Conservation (phyloP, 1,140 invertebrate genomes). For the Probaryconus sp. region DNA sequence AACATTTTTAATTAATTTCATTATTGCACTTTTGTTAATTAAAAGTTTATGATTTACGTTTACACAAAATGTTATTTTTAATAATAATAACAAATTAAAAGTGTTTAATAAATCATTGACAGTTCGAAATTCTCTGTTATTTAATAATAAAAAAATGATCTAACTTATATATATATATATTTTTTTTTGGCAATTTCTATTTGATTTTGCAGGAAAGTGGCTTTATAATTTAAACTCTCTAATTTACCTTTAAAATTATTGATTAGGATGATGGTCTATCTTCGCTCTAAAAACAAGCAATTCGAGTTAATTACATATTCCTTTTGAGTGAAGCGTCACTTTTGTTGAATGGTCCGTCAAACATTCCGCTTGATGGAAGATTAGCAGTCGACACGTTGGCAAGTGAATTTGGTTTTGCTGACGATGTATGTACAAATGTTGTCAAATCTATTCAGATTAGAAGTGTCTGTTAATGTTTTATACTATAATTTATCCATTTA, state of each 20-base stretch:
- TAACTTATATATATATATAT: no score
- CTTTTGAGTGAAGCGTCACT: conserved; percentile 33
- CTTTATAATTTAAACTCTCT: conserved; percentile 13
- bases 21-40: no score
- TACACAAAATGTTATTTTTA: no score
- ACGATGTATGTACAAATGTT: neutral
- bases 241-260: conserved; percentile 34
- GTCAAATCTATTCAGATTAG: conserved; percentile 31
- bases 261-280: conserved; percentile 4
- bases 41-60: no score
- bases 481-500: neutral
- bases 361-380: conserved; percentile 44
- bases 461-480: conserved; percentile 12
- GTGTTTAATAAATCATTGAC: no score
- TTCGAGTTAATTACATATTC: conserved; percentile 42
- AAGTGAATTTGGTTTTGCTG: conserved; percentile 27
- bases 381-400: conserved; percentile 31
- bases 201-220: neutral
- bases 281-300: conserved; percentile 29
- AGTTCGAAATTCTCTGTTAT: no score
- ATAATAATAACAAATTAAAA: no score
- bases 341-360: conserved; percentile 42
- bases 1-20: no score
- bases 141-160: no score
- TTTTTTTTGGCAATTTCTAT: conserved; percentile 7